Evolutionary conservation across 2,888 invertebrate genomes (phyloP).

Genomic region (Hirtodrosophila histrioides): DNA sequence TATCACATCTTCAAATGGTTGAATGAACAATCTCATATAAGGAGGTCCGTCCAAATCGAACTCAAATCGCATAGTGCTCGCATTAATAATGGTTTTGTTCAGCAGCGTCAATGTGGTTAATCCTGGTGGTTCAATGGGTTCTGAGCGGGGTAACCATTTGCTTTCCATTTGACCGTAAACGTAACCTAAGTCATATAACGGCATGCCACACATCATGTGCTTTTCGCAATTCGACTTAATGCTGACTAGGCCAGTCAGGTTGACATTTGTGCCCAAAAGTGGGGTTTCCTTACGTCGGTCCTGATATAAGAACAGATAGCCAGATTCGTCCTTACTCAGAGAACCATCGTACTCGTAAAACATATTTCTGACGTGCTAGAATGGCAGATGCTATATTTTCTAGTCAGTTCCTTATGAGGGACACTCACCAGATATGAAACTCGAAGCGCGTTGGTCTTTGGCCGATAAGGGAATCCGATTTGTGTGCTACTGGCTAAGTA

Average conservation of each 20-base stretch:
- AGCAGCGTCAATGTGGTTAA: conserved; percentile 57
- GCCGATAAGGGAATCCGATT: conserved; percentile 86
- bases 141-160: conserved; percentile 66
- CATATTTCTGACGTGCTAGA: conserved; percentile 84
- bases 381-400: too few species aligned
- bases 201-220: conserved; percentile 79
- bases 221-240: conserved; percentile 60
- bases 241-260: conserved; percentile 57
- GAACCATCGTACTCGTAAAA: conserved; percentile 83
- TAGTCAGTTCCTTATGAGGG: accelerated
- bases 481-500: conserved; percentile 83
- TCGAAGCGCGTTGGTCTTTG: conserved; percentile 84
- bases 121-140: conserved; percentile 54
- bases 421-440: conserved; percentile 83
- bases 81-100: conserved; percentile 49
- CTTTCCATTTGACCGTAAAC: conserved; percentile 39
- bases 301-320: conserved; percentile 84
- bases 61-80: conserved; percentile 54
- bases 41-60: conserved; percentile 72
- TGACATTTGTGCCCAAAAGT: conserved; percentile 51
- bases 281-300: conserved; percentile 79
- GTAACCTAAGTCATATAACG: conserved; percentile 73
- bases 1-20: conserved; percentile 61
- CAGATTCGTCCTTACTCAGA: conserved; percentile 84
- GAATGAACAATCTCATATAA: conserved; percentile 74